Conservation (phyloP, 1,140 invertebrate genomes). For the Cyclargus thomasi region DNA sequence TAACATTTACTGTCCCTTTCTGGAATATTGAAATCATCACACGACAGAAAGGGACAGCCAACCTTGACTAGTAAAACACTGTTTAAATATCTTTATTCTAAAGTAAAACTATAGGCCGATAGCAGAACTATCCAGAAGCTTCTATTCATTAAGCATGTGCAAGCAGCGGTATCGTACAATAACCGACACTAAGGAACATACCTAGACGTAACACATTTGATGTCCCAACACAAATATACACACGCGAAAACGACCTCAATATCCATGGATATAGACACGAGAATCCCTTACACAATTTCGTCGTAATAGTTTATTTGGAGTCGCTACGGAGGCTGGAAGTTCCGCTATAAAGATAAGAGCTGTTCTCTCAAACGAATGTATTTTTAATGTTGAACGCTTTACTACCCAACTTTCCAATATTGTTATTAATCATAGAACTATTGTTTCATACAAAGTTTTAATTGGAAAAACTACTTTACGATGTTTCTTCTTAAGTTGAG, state of each 20-base stretch:
- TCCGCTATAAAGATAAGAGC: conserved; percentile 16
- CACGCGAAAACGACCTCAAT: background rate
- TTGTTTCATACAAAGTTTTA: conserved; percentile 6
- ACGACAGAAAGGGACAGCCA: too few species aligned
- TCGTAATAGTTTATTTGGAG: background rate
- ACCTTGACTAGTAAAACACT: too few species aligned
- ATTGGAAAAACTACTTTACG: background rate
- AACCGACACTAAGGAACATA: conserved; percentile 6
- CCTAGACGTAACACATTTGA: conserved; percentile 1
- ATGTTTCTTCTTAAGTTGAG: background rate
- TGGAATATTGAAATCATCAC: too few species aligned
- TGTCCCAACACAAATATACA: background rate
- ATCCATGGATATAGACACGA: background rate
- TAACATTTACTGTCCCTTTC: too few species aligned
- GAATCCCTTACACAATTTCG: background rate
- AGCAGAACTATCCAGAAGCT: background rate
- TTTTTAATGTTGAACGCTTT: conserved; percentile 15
- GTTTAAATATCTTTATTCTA: too few species aligned
- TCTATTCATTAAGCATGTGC: background rate
- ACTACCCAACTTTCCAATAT: conserved; percentile 9
- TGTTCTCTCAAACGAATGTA: conserved; percentile 5
- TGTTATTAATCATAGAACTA: conserved; percentile 8
- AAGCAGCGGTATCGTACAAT: background rate
- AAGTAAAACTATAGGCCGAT: too few species aligned
- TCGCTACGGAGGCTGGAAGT: conserved; percentile 3